Base-by-base conservation (phyloP, 1,140 invertebrate species). In the Drosophila lacteicornis region DNA sequence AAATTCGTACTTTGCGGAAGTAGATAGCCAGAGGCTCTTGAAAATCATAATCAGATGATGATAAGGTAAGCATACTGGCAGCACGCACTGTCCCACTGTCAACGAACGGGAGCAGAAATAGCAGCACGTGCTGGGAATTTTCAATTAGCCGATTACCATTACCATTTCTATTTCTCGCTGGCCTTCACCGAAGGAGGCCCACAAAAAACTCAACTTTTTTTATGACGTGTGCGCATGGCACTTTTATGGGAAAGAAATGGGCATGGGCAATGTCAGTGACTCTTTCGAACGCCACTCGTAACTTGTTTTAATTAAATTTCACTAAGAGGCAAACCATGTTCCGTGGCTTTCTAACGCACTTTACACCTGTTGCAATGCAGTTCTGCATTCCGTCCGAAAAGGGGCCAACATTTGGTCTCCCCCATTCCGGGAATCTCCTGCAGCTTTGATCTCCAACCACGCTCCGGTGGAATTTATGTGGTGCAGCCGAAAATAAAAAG, bases 131-230 rank as follows among this genome's bases (percentile, higher is more conserved):
- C 60, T 79, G 78, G 13, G 78, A 76, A 90, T 90, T 81, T 75
- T 79, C 62, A 88, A 88, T 84, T 84, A 79, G 15, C 51, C 69
- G 59, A 88, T 88, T 90, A 68, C 74, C 78, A 88, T 90, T 80
- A 69, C 69, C 53, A 88, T 88, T 90, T 66, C 74, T 75, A 88
- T 90, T 80, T 69, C 67, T 47, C 13, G 58, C 47, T 71, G 79
- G 67, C 69, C 80, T 87, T 68, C 81, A 74, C 59, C 50, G 57
- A 49, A 46, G 15, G 51, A 66, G 58, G 57, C 58, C 74, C 65
- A 46, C 65, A 46, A 60, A 68, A 67, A 22, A 38, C 51, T 38
- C 51, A 38, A 55, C 33, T 55, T 55, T 45, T 69, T 79, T 85
- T 86, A 86, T 86, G 82, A 86, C 65, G 70, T 78, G 66, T 51